These are phyloP conservation scores for Saguinus imperator DNA, from an alignment of 2,113 vertebrate genomes.

Conservation along the genomic window DNA sequence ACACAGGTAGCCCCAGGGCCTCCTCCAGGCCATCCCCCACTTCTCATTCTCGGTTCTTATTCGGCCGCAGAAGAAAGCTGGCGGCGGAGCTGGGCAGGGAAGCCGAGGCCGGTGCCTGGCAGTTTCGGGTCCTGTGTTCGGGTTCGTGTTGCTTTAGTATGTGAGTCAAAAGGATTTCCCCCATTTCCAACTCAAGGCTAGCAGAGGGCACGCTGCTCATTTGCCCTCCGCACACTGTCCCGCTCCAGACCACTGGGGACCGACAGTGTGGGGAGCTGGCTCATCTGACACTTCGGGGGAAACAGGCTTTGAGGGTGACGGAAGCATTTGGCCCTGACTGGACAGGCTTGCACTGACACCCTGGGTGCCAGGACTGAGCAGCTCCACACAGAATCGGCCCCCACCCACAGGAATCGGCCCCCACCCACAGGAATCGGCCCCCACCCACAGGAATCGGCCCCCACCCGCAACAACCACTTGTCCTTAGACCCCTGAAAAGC, in stretches of 20 bases:
- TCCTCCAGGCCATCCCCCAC: no score
- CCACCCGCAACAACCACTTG: rapidly evolving
- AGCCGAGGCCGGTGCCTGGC: no score
- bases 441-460: no score
- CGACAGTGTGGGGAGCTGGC: background rate
- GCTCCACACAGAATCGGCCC: no score
- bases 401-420: no score
- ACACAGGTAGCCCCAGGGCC: no score
- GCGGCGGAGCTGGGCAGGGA: no score
- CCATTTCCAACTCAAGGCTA: rapidly evolving
- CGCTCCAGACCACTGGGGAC: rapidly evolving
- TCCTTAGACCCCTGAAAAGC: rapidly evolving
- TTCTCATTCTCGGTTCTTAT: no score
- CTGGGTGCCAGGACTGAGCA: no score
- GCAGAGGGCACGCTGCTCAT: rapidly evolving
- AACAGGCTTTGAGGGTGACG: rapidly evolving
- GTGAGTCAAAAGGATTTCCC: rapidly evolving
- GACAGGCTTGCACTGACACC: no score
- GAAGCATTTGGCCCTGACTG: background rate
- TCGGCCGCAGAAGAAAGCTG: no score
- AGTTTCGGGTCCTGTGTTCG: rapidly evolving
- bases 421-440: no score
- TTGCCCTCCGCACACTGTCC: background rate
- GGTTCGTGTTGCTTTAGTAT: background rate
- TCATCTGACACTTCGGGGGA: background rate